These are phyloP conservation scores for Morone chrysops DNA, from an alignment of 2,113 vertebrate species.

Conservation along the genomic window DNA sequence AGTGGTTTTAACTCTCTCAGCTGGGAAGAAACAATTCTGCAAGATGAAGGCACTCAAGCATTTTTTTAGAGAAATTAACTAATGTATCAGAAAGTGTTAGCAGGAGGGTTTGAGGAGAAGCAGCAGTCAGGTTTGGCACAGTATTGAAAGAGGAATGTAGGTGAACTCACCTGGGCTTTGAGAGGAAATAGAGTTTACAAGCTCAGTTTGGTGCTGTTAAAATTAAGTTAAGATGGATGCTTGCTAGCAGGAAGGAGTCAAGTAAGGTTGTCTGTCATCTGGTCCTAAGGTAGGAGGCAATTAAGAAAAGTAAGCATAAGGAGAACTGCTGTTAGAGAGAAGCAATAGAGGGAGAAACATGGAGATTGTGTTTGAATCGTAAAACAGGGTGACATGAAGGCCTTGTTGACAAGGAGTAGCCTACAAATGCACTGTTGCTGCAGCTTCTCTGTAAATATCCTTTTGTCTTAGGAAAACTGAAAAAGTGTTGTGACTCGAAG, in stretches of 20 bases:
- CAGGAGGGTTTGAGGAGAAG: constrained; percentile 32
- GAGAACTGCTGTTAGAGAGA: neutral
- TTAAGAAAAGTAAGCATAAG: neutral
- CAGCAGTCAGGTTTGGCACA: constrained; percentile 34
- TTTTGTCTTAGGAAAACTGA: constrained; percentile 27
- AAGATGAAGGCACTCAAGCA: constrained; percentile 13
- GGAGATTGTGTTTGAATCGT: neutral
- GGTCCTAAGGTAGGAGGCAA: neutral
- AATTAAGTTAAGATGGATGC: neutral
- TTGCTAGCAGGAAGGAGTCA: constrained; percentile 21
- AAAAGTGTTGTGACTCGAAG: neutral
- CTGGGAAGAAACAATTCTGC: constrained; percentile 27
- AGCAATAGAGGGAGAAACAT: constrained; percentile 4
- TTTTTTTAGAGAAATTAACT: constrained; percentile 34
- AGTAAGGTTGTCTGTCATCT: constrained; percentile 20
- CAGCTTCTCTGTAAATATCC: constrained; percentile 25
- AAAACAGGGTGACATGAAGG: neutral
- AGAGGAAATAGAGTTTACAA: constrained; percentile 56
- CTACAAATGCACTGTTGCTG: constrained; percentile 24
- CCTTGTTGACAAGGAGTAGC: constrained; percentile 35
- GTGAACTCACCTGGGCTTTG: constrained; percentile 49
- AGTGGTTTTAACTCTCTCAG: constrained; percentile 21
- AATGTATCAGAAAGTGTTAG: constrained; percentile 32
- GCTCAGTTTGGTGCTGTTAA: constrained; percentile 39
- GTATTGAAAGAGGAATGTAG: constrained; percentile 45